Conservation (phyloP, 2,113 vertebrate genomes). For the Tauraco erythrolophus region DNA sequence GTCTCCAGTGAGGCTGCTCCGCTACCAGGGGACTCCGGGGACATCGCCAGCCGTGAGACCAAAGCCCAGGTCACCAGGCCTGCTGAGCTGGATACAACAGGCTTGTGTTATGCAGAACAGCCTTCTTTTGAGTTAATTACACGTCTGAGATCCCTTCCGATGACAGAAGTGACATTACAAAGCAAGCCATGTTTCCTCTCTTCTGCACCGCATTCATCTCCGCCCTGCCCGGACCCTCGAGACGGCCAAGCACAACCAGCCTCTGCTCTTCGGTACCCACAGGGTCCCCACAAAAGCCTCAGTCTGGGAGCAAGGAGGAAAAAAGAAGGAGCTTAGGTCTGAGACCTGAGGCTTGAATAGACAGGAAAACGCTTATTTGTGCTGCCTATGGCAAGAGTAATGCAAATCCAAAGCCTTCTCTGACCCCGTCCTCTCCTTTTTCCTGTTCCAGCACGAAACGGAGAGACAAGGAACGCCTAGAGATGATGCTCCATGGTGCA, state of each 20-base stretch:
- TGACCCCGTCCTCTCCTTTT: background rate
- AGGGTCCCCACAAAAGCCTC: background rate
- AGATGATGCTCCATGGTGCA: background rate
- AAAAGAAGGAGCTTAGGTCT: background rate
- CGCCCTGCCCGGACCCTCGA: background rate
- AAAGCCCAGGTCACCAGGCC: background rate
- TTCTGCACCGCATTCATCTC: background rate
- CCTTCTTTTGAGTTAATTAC: constrained; percentile 33
- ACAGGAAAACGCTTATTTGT: background rate
- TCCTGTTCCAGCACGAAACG: background rate
- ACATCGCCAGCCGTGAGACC: background rate
- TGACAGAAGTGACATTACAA: background rate
- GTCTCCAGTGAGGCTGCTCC: background rate
- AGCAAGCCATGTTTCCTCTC: background rate
- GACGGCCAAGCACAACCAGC: background rate
- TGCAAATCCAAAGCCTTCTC: background rate
- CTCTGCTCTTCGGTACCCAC: background rate
- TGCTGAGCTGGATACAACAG: constrained; percentile 16
- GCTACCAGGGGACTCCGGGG: constrained; percentile 1
- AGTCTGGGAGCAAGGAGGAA: background rate
- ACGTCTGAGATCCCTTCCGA: background rate
- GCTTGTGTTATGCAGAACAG: constrained; percentile 25
- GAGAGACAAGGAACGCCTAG: background rate
- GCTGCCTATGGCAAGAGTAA: background rate
- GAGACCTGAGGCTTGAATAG: background rate